Base-by-base conservation (phyloP, 2,888 invertebrate species). In the Bombyx huttoni region DNA sequence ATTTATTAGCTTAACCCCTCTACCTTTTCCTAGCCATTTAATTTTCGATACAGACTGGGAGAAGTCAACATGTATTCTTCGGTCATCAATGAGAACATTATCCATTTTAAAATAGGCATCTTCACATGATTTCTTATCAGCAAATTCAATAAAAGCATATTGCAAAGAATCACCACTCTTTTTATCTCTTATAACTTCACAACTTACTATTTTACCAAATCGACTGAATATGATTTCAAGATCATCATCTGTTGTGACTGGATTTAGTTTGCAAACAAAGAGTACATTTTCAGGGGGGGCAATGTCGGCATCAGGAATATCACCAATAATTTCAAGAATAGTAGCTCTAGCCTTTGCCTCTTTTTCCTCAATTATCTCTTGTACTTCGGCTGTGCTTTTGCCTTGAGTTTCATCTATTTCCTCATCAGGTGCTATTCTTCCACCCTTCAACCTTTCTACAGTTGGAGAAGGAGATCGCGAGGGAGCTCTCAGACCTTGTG, bases 21-120 rank as follows among this genome's bases (percentile, higher is more conserved):
- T 90, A 0, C 96, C 97, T 84, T 96, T 97, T 2, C 97, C 97
- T 52, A 93, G 90, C 96, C 96, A 98, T 65, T 93, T 93, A 64
- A 96, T 91, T 82, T 98, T 98, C 1, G 99, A 94, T 0, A 99
- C 99, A 50, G 98, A 98, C 78, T 99, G 99, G 58, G 98, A 98
- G 87, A 99, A 99, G 82, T 99, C 99, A 0, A 99, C 99, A 85
- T 99, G 99, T 68, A 99, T 99, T 58, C 99, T 90, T 34, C 99
- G 90, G 75, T 99, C 99, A 83, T 99, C 99, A 65, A 99, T 99
- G 7, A 99, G 88, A 0, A 99, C 99, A 89, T 99, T 99, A 76
- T 99, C 99, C 99, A 99, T 99, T 89, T 99, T 99, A 70, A 99
- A 98, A 81, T 96, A 99, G 0, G 99, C 99, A 64, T 96, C 95